Base-by-base conservation (phyloP, 2,888 invertebrate genomes). In the Cistogaster globosa region DNA sequence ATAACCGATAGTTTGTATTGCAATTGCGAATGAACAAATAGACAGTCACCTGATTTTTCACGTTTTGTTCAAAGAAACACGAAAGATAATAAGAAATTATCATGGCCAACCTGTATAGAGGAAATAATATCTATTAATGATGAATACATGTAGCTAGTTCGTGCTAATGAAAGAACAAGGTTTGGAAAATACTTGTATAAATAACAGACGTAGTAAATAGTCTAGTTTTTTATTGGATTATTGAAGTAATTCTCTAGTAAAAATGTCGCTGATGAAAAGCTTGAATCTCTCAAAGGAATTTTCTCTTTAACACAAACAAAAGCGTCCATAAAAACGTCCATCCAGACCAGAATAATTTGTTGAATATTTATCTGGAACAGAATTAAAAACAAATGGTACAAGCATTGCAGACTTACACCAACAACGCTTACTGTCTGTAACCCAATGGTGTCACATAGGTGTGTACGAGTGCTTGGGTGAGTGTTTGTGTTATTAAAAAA, bases 401-500 rank as follows among this genome's bases (percentile, higher is more conserved):
- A 68, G 60, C 55, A 68, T 72, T 22, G 67, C 67, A 83, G 79
- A 86, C 86, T 87, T 85, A 82, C 86, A 79, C 83, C 75, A 79
- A 82, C 79, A 38, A 72, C 79, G 69, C 76, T 82, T 83, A 77
- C 86, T 85, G 84, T 83, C 81, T 65, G 69, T 87, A 84, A 86
- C 87, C 86, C 86, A 86, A 86, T 86, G 79, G 62, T 20, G 4
- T 6, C 36, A 62, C 51, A 20, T 51, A 20, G 20, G 18, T 62
- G 42, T 69, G 22, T 67, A n/a, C 53, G 11, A 32, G 22, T 11
- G 16, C 58, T 55, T 75, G 42, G 58, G 18, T 18, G 32, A 11
- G 1, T 63, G 48, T 16, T 42, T 18, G 26, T 9, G 12, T 22
- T 62, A 16, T 72, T 22, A 36, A 53, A 32, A 55, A 18, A 68